These are phyloP conservation scores for Lottia scabra DNA, from an alignment of 2,888 invertebrate genomes.

Conservation along the genomic window DNA sequence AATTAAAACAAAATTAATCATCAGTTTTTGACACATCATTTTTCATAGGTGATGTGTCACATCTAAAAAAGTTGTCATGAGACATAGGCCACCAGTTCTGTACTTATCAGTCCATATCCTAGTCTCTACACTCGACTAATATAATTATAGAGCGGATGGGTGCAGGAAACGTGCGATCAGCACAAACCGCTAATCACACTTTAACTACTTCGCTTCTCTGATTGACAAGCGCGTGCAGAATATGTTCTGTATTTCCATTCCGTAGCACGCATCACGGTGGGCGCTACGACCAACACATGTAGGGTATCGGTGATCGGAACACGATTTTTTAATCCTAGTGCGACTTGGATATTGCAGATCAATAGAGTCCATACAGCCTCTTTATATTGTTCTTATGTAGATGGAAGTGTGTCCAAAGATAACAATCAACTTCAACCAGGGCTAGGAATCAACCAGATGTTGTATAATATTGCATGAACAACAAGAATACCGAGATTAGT, in stretches of 20 bases:
- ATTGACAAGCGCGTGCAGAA: slow-evolving; percentile 4
- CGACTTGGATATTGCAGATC: background rate
- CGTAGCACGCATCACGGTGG: slow-evolving; percentile 1
- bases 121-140: background rate
- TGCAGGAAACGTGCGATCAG: slow-evolving; percentile 1
- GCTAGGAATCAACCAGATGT: background rate
- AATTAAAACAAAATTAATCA: background rate
- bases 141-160: background rate
- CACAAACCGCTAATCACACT: background rate
- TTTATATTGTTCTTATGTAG: background rate
- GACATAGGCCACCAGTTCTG: background rate
- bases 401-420: background rate
- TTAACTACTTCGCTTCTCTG: background rate
- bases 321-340: background rate
- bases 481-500: too few relatives aligned
- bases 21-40: slow-evolving; percentile 1
- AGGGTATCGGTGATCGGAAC: background rate
- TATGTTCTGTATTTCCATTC: background rate
- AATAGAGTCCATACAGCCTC: background rate
- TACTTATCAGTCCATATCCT: background rate
- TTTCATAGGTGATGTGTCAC: background rate
- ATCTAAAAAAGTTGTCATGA: background rate
- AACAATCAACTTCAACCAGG: background rate
- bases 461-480: slow-evolving; percentile 1
- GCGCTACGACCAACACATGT: background rate